Percentiles rank a stretch among this genome's conserved stretches.
phyloP scores from a whole-genome alignment of 2,888 invertebrate genomes.

The Laspeyria flexula region DNA sequence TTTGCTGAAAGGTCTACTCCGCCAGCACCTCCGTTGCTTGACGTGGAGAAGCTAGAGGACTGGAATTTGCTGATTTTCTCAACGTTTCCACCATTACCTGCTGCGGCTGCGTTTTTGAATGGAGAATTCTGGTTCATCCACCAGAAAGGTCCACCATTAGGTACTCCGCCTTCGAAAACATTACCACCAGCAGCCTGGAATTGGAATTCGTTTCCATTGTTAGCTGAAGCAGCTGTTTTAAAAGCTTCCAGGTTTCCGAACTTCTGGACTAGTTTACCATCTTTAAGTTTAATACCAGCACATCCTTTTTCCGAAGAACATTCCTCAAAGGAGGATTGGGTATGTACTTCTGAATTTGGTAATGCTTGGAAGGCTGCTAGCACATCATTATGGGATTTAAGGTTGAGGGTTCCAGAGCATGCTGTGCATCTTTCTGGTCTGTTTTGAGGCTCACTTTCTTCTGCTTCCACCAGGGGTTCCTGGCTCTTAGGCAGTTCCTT shows the following conservation, averaged over 20 bases:
- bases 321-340: conserved; percentile 74
- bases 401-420: conserved; percentile 56
- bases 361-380: conserved; percentile 64
- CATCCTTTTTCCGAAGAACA: conserved; percentile 79
- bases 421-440: conserved; percentile 71
- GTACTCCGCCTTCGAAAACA: conserved; percentile 62
- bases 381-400: conserved; percentile 63
- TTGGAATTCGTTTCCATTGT: conserved; percentile 65
- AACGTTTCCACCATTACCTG: conserved; percentile 55
- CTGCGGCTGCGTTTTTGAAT: conserved; percentile 72
- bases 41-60: conserved; percentile 60
- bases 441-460: conserved; percentile 62
- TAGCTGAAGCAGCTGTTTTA: conserved; percentile 64
- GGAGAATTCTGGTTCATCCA: conserved; percentile 87
- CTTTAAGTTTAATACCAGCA: conserved; percentile 79
- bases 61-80: conserved; percentile 70
- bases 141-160: conserved; percentile 83
- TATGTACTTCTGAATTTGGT: conserved; percentile 70
- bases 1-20: conserved; percentile 57
- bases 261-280: conserved; percentile 71
- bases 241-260: conserved; percentile 76
- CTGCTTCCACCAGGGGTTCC: conserved; percentile 66
- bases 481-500: conserved; percentile 66
- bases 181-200: conserved; percentile 71
- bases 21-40: conserved; percentile 41